Percentiles rank a stretch among this genome's conserved stretches.
These are phyloP conservation scores for Sebastes hubbsi DNA, from an alignment of 2,797 vertebrate genomes.

Conservation along the genomic window DNA sequence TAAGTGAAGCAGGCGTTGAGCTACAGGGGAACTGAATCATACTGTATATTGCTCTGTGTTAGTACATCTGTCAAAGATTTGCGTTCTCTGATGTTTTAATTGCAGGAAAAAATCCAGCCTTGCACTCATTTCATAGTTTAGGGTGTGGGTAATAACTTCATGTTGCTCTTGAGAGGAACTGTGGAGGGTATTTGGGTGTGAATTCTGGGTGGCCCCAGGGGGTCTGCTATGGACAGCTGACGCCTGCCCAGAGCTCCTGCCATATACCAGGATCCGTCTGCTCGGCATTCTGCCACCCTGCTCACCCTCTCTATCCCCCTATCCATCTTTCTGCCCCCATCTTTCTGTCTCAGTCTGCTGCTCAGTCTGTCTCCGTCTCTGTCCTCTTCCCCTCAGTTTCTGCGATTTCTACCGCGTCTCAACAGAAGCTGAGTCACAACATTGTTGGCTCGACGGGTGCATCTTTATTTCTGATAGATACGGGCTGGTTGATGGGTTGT, in stretches of 20 bases:
- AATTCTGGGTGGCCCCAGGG: constrained; percentile 71
- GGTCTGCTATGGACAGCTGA: constrained; percentile 79
- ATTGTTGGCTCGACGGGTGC: constrained; percentile 52
- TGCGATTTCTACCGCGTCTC: constrained; percentile 16
- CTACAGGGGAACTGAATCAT: not conserved
- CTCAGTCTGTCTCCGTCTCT: constrained; percentile 65
- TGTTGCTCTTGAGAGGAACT: constrained; percentile 50
- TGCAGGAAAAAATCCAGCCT: not conserved
- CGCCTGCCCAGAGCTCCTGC: constrained; percentile 75
- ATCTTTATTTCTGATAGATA: constrained; percentile 62
- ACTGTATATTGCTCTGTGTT: not conserved
- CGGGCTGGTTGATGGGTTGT: constrained; percentile 46
- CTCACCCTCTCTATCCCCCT: constrained; percentile 66
- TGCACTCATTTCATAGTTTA: constrained; percentile 48
- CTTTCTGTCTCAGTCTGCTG: constrained; percentile 70
- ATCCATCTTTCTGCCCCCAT: constrained; percentile 67
- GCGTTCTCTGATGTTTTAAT: constrained; percentile 13
- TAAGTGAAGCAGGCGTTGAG: not conserved
- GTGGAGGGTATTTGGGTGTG: constrained; percentile 69
- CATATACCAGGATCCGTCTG: constrained; percentile 79
- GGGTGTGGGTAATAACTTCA: constrained; percentile 61
- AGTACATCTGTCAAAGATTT: not conserved
- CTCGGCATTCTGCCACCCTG: constrained; percentile 76
- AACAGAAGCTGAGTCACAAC: constrained; percentile 58
- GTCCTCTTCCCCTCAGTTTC: constrained; percentile 42